A percentile compares a stretch with the other conserved stretches of the same genome.
phyloP scores from a whole-genome alignment of 2,888 invertebrate genomes.

The Epistrophella euchroma region DNA sequence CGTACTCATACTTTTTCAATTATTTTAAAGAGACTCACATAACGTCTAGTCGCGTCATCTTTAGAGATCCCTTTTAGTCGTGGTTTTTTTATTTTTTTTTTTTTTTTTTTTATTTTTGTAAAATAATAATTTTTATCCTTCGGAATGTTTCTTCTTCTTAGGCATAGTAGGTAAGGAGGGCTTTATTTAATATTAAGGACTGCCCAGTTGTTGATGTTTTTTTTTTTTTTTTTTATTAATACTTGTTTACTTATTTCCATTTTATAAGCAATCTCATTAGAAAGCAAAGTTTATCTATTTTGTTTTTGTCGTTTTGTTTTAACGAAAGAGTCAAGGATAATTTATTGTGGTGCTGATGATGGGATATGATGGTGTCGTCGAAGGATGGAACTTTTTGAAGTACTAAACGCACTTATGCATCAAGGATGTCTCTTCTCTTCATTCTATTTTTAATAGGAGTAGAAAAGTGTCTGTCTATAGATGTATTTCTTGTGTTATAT shows the following conservation, averaged over 20 bases:
- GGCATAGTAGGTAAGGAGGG: neutral
- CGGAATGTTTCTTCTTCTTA: neutral
- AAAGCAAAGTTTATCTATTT: neutral
- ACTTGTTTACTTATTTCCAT: conserved; percentile 12
- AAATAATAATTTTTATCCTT: conserved; percentile 7
- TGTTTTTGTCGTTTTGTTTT: conserved; percentile 3
- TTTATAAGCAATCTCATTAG: conserved; percentile 12
- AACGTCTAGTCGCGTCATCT: neutral
- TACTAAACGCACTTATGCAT: conserved; percentile 46
- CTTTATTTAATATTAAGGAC: conserved; percentile 3
- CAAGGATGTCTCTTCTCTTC: conserved; percentile 30
- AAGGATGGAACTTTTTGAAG: conserved; percentile 17
- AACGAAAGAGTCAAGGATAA: conserved; percentile 16
- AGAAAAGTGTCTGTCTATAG: conserved; percentile 5
- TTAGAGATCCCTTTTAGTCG: conserved; percentile 10
- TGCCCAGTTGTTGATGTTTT: conserved; percentile 29
- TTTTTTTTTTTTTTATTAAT: conserved; percentile 2
- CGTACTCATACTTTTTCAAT: conserved; percentile 34
- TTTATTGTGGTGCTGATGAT: neutral
- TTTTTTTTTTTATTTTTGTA: neutral
- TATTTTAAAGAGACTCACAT: conserved; percentile 50
- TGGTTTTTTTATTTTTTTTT: neutral
- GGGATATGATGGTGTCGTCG: conserved; percentile 3
- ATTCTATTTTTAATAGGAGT: conserved; percentile 25
- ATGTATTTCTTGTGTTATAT: conserved; percentile 21